Conservation (phyloP, 2,113 vertebrate genomes). For the Rana temporaria region DNA sequence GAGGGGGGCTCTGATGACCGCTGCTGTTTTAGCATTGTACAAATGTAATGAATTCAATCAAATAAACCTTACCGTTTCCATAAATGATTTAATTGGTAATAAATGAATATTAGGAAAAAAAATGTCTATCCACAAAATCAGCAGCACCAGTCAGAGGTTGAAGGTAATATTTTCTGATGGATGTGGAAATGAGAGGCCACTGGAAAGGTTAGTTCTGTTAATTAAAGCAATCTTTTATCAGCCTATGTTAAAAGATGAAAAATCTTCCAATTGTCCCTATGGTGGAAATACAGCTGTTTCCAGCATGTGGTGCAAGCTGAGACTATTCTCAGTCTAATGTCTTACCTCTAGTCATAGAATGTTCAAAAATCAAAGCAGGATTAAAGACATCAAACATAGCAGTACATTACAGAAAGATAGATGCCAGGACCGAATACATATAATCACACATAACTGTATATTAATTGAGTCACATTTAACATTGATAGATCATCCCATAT, state of each 20-base stretch:
- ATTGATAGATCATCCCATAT: not conserved
- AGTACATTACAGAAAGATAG: not conserved
- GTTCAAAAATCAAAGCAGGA: not conserved
- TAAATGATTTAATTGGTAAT: not conserved
- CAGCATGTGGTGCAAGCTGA: not conserved
- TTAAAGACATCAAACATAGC: not conserved
- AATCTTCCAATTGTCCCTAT: conserved; percentile 15
- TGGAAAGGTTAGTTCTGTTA: conserved; percentile 11
- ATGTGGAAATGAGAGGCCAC: conserved; percentile 25
- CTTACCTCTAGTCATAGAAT: not conserved
- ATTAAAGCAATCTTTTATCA: conserved; percentile 27
- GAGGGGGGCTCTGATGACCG: not conserved
- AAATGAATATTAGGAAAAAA: not conserved
- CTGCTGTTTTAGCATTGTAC: not conserved
- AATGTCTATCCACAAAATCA: not conserved
- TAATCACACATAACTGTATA: not conserved
- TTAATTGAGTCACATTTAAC: not conserved
- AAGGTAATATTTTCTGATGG: conserved; percentile 23
- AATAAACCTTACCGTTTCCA: not conserved
- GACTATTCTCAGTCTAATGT: not conserved
- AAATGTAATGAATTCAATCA: not conserved
- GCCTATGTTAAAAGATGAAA: not conserved
- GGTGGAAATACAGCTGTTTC: not conserved
- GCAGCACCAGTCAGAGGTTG: not conserved
- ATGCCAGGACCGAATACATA: not conserved